Evolutionary conservation across 2,888 invertebrate genomes (phyloP).

Genomic region (Eupithecia vulgata): DNA sequence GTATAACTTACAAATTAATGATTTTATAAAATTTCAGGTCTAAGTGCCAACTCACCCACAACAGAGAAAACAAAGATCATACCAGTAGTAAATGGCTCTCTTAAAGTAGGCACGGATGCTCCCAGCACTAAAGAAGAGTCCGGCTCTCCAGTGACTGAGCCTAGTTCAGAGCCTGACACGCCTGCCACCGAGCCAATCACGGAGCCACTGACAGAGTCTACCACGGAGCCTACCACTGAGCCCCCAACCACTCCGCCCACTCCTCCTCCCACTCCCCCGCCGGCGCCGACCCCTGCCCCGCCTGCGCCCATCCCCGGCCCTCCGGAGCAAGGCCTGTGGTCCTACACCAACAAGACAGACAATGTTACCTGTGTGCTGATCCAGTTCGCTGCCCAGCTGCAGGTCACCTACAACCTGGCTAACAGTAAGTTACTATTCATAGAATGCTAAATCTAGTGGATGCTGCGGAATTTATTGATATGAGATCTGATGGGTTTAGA

Average conservation of each 20-base stretch:
- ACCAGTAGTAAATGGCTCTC: not conserved
- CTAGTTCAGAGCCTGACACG: not conserved
- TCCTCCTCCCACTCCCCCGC: constrained; percentile 65
- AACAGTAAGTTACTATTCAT: constrained; percentile 60
- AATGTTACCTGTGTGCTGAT: constrained; percentile 86
- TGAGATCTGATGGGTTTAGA: not conserved
- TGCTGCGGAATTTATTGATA: not conserved
- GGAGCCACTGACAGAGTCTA: constrained; percentile 6
- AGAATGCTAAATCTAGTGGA: not conserved
- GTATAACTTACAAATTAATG: not conserved
- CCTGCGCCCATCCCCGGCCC: constrained; percentile 59
- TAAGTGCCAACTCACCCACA: not conserved
- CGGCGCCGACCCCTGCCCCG: constrained; percentile 57
- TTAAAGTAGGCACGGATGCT: not conserved
- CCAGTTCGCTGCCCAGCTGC: constrained; percentile 87
- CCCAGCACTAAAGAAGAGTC: not conserved
- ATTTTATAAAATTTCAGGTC: constrained; percentile 2
- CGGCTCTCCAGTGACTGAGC: not conserved
- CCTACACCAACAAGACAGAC: constrained; percentile 50
- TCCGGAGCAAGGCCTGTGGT: constrained; percentile 68
- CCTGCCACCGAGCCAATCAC: not conserved
- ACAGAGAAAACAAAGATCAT: not conserved
- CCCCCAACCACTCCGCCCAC: constrained; percentile 68
- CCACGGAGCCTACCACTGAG: not conserved
- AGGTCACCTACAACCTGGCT: constrained; percentile 78